Percentiles rank a stretch among this genome's conserved stretches.
Evolutionary conservation across 2,113 vertebrate species (phyloP).

Genomic region (Dasyornis broadbenti): DNA sequence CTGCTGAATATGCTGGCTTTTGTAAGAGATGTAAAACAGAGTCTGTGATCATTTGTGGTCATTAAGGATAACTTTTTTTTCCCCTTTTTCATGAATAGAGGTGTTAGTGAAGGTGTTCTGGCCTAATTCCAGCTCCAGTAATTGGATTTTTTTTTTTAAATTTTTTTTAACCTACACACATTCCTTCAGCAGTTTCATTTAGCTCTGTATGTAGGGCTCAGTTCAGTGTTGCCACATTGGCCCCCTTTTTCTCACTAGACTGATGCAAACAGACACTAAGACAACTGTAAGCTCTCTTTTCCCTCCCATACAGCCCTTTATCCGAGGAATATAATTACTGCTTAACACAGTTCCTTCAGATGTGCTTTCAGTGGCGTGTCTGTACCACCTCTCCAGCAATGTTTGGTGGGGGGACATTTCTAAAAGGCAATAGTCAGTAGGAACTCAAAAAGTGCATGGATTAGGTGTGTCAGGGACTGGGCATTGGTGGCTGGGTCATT

Average conservation of each 20-base stretch:
- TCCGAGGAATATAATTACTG: neutral
- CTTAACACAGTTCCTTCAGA: neutral
- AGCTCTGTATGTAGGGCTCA: neutral
- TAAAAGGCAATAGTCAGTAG: neutral
- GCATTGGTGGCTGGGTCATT: neutral
- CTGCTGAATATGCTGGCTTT: neutral
- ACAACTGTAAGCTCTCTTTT: neutral
- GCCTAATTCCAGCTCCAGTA: constrained; percentile 29
- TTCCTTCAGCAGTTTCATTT: constrained; percentile 34
- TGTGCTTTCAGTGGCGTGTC: neutral
- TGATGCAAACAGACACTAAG: neutral
- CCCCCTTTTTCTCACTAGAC: neutral
- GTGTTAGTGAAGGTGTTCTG: constrained; percentile 62
- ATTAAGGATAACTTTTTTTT: constrained; percentile 14
- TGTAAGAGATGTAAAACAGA: constrained; percentile 47
- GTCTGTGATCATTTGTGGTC: constrained; percentile 48
- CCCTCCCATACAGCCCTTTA: neutral
- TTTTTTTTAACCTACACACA: neutral
- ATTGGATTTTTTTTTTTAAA: constrained; percentile 27
- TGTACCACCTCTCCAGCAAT: neutral
- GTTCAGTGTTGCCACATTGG: neutral
- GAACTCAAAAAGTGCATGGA: neutral
- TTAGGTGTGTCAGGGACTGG: neutral
- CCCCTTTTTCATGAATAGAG: constrained; percentile 22
- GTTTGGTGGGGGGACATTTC: neutral